A percentile compares a stretch with the other conserved stretches of the same genome.
Evolutionary conservation across 2,113 vertebrate genomes (phyloP).

Genomic region (Salvelinus fontinalis): DNA sequence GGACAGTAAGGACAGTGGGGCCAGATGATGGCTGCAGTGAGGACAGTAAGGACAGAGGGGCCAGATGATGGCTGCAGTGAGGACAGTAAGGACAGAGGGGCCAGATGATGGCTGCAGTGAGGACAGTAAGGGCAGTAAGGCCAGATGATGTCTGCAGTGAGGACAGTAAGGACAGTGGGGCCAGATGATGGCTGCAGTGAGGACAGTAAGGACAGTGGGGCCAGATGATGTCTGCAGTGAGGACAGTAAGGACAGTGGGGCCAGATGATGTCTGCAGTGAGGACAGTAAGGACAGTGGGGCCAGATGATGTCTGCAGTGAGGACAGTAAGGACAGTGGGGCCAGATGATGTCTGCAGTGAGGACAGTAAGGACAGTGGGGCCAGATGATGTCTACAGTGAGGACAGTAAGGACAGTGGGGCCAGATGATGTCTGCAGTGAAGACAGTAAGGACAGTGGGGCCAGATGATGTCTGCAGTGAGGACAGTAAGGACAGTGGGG

Average conservation of each 20-base stretch:
- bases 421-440: slow-evolving; percentile 31
- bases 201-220: slow-evolving; percentile 48
- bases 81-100: slow-evolving; percentile 48
- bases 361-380: slow-evolving; percentile 48
- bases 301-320: slow-evolving; percentile 31
- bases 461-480: slow-evolving; percentile 30
- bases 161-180: slow-evolving; percentile 48
- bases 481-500: slow-evolving; percentile 48
- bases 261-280: slow-evolving; percentile 30
- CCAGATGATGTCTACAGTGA: slow-evolving; percentile 30
- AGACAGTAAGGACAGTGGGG: slow-evolving; percentile 48
- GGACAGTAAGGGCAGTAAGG: slow-evolving; percentile 48
- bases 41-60: slow-evolving; percentile 48
- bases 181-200: slow-evolving; percentile 30
- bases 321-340: slow-evolving; percentile 48
- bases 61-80: slow-evolving; percentile 30
- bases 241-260: slow-evolving; percentile 48
- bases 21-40: slow-evolving; percentile 30
- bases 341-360: slow-evolving; percentile 30
- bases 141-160: slow-evolving; percentile 30
- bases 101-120: slow-evolving; percentile 30
- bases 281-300: slow-evolving; percentile 48
- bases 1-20: slow-evolving; percentile 48
- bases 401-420: slow-evolving; percentile 48
- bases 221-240: slow-evolving; percentile 30